Evolutionary conservation across 2,113 vertebrate genomes (phyloP), one percentile per base, ranked within the genome.

Genomic region (Herpetotheres cachinnans): DNA sequence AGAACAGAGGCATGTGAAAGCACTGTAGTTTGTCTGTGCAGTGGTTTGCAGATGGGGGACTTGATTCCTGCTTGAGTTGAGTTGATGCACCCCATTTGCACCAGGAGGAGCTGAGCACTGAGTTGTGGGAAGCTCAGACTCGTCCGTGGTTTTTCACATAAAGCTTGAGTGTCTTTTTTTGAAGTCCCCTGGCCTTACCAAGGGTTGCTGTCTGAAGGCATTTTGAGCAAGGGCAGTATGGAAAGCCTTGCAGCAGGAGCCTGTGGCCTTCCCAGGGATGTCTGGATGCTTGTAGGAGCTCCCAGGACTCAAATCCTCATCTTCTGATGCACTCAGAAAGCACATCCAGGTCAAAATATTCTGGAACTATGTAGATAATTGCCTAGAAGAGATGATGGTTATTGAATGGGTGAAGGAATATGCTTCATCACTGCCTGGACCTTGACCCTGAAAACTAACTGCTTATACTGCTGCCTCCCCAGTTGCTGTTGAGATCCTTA

Each of bases 111-210:
- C 25, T 46, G 73, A 13, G 69, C 29, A 63, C 22, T 13, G 58
- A 16, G 18, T 24, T 30, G 17, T 55, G n/a, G 49, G 44, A 67
- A 93, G 49, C 26, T 73, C 29, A n/a, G 74, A 17, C n/a, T 69
- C 0, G 0, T 42, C 14, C 12, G 1, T 9, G 50, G 2, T 32
- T 89, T 77, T 44, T 65, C 16, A 22, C 13, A 13, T 7, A 30
- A 42, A 40, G 10, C 32, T 76, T 8, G 2, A 30, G 32, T 0
- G 0, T 16, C 25, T 63, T 12, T 47, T 47, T 83, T 34, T 52
- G 18, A 54, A 40, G 50, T 74, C 30, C 4, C 16, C 8, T 56
- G 85, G 18, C 7, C 26, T 73, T 56, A 3, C 13, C 50, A 49
- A 5, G 34, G 7, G 2, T 38, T 91, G 49, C 50, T 82, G 14